phyloP scores from a whole-genome alignment of 2,113 vertebrate genomes.

The Dendropsophus ebraccatus region DNA sequence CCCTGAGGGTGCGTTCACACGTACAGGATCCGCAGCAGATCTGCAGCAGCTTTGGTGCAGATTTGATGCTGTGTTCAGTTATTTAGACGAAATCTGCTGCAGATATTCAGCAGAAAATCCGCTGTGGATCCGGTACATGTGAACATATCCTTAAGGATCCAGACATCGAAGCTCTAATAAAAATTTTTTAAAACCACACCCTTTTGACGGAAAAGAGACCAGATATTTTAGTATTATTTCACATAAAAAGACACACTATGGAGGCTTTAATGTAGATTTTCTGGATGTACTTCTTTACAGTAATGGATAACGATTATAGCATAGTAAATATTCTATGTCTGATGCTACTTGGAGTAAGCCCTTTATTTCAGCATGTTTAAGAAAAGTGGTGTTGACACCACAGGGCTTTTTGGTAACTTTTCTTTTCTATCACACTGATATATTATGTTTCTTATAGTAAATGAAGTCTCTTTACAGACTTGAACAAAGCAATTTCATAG shows the following conservation, averaged over 20 bases:
- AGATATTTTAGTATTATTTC: not conserved
- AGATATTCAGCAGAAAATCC: too few species aligned
- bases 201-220: not conserved
- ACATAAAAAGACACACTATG: not conserved
- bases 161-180: not conserved
- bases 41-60: too few species aligned
- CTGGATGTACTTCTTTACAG: not conserved
- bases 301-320: slow-evolving; percentile 1
- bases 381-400: slow-evolving; percentile 47
- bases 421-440: slow-evolving; percentile 40
- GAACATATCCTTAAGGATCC: too few species aligned
- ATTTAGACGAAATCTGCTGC: too few species aligned
- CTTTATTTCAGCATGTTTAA: slow-evolving; percentile 28
- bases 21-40: too few species aligned
- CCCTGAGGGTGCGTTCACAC: too few species aligned
- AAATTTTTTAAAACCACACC: not conserved
- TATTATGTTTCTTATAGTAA: slow-evolving; percentile 51
- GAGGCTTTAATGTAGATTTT: not conserved
- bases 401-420: slow-evolving; percentile 45
- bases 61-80: too few species aligned
- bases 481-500: slow-evolving; percentile 54
- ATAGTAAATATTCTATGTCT: slow-evolving; percentile 5
- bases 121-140: too few species aligned
- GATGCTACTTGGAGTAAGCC: slow-evolving; percentile 4
- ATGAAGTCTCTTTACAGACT: slow-evolving; percentile 51